Base-by-base conservation (phyloP, 2,797 vertebrate species). In the Acrocephalus scirpaceus region DNA sequence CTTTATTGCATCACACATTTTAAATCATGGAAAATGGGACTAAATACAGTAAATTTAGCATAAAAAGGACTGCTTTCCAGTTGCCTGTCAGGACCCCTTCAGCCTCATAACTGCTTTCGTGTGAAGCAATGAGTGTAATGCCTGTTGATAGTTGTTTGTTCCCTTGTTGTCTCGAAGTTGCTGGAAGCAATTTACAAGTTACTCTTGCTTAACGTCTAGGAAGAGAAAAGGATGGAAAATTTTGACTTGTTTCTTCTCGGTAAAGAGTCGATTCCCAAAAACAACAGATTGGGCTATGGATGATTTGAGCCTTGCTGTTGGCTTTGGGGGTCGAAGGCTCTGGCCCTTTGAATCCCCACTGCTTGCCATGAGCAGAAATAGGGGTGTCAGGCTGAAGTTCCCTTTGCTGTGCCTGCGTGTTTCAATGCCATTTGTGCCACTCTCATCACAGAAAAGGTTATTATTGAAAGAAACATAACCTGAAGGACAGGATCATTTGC, bases 181-280 rank as follows among this genome's bases (percentile, higher is more conserved):
- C 95, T 97, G 96, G 96, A 96, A 97, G 86, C 92, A 97, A 97
- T 97, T 97, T 96, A 50, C 89, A 90, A 95, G 92, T 93, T 91
- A 66, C 84, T 95, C 95, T 97, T 96, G 95, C 96, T 94, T 94
- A 95, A 95, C 6, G 11, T 65, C 86, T 72, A 90, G 84, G 87
- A 96, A 92, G 73, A 90, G 91, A 86, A 65, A 85, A 83, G 78
- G 91, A 91, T 67, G 94, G 90, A 96, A 96, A 95, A 95, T 91
- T 79, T 96, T 90, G 90, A 36, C 73, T 94, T 74, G 64, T 71
- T 85, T 61, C 86, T 88, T 71, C 88, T 86, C 11, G 30, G 71
- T 92, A 42, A 88, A 88, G 77, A 79, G 67, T 22, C 65, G 51
- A 66, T 93, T 92, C 62, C 86, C 1, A 1, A 93, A 93, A 92